phyloP scores from a whole-genome alignment of 2,797 vertebrate genomes.

The Galago senegalensis region DNA sequence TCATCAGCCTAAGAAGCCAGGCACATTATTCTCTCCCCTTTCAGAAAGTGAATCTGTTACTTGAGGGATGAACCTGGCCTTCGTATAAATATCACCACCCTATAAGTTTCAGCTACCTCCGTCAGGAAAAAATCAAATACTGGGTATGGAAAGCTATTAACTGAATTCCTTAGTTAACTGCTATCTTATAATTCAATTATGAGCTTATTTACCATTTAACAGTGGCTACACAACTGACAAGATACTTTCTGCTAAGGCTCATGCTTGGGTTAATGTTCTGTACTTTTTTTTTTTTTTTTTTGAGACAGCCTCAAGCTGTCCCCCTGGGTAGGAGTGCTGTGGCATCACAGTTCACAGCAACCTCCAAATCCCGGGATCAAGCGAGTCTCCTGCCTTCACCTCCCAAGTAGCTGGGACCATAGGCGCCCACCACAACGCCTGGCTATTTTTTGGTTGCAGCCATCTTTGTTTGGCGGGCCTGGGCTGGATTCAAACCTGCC shows the following conservation, averaged over 20 bases:
- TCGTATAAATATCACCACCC: background rate
- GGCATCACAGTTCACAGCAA: no score
- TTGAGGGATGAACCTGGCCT: background rate
- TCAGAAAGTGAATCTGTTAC: background rate
- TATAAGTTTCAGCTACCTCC: background rate
- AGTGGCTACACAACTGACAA: background rate
- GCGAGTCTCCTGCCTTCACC: no score
- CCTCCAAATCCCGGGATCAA: no score
- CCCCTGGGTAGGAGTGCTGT: no score
- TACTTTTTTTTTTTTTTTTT: background rate
- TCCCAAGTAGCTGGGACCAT: no score
- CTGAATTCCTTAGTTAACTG: background rate
- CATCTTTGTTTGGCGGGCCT: no score
- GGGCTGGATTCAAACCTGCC: no score
- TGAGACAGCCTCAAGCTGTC: no score
- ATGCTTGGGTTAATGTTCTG: slow-evolving; percentile 65
- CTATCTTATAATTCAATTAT: background rate
- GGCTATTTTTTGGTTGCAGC: no score
- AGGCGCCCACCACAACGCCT: no score
- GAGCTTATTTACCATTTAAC: background rate
- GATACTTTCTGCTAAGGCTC: slow-evolving; percentile 53
- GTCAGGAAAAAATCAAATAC: background rate
- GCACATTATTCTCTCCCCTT: background rate
- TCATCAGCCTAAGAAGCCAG: background rate
- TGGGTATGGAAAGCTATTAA: background rate